phyloP scores from a whole-genome alignment of 2,797 vertebrate genomes.

The Periparus ater region DNA sequence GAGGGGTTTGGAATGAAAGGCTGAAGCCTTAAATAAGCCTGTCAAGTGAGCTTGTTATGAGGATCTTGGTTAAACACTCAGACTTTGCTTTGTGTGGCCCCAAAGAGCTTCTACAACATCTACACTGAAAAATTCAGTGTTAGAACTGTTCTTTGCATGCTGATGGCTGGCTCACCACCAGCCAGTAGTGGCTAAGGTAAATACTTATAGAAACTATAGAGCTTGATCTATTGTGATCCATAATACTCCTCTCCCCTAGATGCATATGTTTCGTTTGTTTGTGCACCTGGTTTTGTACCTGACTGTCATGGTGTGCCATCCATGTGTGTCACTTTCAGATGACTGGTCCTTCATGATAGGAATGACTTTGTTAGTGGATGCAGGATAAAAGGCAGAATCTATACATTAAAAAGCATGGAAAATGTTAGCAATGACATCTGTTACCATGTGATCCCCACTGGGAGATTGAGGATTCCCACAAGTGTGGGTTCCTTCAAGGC shows the following conservation, averaged over 20 bases:
- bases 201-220: background rate
- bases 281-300: background rate
- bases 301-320: accelerated
- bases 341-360: background rate
- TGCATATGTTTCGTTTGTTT: background rate
- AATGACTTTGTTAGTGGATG: background rate
- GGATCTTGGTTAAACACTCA: background rate
- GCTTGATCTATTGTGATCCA: background rate
- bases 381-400: background rate
- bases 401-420: background rate
- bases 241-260: background rate
- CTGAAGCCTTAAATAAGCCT: slow-evolving; percentile 38
- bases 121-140: background rate
- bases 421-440: background rate
- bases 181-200: background rate
- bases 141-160: background rate
- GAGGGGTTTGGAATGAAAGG: background rate
- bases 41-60: slow-evolving; percentile 20
- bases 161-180: background rate
- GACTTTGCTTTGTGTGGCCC: background rate
- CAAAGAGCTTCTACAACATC: background rate
- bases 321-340: accelerated
- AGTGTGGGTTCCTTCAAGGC: background rate
- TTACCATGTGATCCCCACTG: background rate
- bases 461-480: background rate